Evolutionary conservation across 1,140 invertebrate species (phyloP).

Genomic region (Ceratina japonica): DNA sequence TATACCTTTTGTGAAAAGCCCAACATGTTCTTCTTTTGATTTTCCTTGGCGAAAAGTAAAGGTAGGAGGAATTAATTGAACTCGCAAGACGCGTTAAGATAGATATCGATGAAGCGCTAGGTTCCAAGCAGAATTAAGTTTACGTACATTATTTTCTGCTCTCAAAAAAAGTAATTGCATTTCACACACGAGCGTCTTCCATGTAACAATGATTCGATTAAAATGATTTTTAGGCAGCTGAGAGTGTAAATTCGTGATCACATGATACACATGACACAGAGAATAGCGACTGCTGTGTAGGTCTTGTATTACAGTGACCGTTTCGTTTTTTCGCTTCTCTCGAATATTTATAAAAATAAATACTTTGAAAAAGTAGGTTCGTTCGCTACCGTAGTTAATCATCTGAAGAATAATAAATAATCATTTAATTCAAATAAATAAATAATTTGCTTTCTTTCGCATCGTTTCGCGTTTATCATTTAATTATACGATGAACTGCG

Average conservation of each 20-base stretch:
- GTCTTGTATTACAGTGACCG: slow-evolving; percentile 59
- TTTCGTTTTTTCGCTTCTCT: slow-evolving; percentile 54
- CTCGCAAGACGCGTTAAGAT: slow-evolving; percentile 59
- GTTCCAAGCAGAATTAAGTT: slow-evolving; percentile 73
- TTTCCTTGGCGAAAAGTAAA: slow-evolving; percentile 31
- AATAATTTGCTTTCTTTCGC: slow-evolving; percentile 77
- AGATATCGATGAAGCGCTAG: slow-evolving; percentile 67
- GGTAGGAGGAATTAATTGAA: slow-evolving; percentile 47
- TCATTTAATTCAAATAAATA: slow-evolving; percentile 79
- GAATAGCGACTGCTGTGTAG: slow-evolving; percentile 65
- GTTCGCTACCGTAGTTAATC: slow-evolving; percentile 72
- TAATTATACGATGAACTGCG: slow-evolving; percentile 73
- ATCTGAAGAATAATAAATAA: slow-evolving; percentile 74
- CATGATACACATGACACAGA: slow-evolving; percentile 66
- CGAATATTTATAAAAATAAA: slow-evolving; percentile 80
- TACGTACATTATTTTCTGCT: slow-evolving; percentile 21
- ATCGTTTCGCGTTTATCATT: slow-evolving; percentile 72
- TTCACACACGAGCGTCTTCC: slow-evolving; percentile 68
- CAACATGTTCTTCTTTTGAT: slow-evolving; percentile 21
- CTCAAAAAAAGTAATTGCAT: slow-evolving; percentile 58
- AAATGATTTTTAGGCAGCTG: slow-evolving; percentile 64
- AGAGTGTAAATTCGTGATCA: slow-evolving; percentile 53
- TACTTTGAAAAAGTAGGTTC: slow-evolving; percentile 74
- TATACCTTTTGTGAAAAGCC: slow-evolving; percentile 30
- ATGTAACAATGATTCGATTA: slow-evolving; percentile 52